Conservation (phyloP, 1,140 invertebrate genomes). For the Vollenhovia emeryi region DNA sequence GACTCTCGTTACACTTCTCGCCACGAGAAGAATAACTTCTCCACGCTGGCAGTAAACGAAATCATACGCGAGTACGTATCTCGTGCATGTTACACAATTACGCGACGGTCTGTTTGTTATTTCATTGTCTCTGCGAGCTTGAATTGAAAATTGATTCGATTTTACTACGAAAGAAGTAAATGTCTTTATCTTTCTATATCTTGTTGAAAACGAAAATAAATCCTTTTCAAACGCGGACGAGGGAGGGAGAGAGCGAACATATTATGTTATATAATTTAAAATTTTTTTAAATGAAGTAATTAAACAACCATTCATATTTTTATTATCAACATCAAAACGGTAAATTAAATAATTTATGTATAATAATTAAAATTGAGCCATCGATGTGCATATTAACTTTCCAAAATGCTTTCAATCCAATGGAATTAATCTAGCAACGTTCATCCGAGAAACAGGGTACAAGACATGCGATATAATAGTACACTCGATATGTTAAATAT, state of each 20-base stretch:
- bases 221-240: too few relatives aligned
- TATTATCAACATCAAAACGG: not conserved
- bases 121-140: not conserved
- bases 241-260: too few relatives aligned
- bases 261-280: too few relatives aligned
- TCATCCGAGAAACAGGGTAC: too few relatives aligned
- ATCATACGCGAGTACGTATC: conserved; percentile 5
- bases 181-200: not conserved
- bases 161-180: too few relatives aligned
- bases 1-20: conserved; percentile 23
- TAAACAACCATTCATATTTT: not conserved
- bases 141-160: not conserved
- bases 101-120: not conserved
- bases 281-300: not conserved
- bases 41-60: not conserved
- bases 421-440: not conserved
- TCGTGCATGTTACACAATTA: not conserved
- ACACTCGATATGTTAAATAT: too few relatives aligned
- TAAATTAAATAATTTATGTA: not conserved
- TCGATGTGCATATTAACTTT: too few relatives aligned
- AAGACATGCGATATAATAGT: not conserved
- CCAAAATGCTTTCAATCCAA: not conserved
- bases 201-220: not conserved
- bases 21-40: not conserved
- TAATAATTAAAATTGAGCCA: too few relatives aligned